Conservation (phyloP, 2,113 vertebrate species). For the Halcyon malimbica region DNA sequence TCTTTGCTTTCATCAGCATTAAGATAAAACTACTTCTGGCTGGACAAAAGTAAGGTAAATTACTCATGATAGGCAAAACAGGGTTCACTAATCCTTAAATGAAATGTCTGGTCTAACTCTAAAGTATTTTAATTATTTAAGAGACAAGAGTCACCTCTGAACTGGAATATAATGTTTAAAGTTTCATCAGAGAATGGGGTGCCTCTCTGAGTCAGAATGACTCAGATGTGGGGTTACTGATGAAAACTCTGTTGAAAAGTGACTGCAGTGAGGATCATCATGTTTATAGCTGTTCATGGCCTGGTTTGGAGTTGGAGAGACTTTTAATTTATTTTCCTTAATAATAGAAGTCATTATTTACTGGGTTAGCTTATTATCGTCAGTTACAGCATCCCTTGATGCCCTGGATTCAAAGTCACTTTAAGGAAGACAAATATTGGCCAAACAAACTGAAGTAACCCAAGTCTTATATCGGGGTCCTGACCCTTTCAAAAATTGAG, state of each 20-base stretch:
- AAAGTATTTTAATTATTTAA: slow-evolving; percentile 5
- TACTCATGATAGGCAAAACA: slow-evolving; percentile 22
- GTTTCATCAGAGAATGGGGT: neutral
- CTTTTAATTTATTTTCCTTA: neutral
- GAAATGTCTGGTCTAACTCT: slow-evolving; percentile 2
- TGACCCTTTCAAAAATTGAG: neutral
- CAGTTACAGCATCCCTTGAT: neutral
- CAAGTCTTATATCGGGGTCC: neutral
- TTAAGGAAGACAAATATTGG: neutral
- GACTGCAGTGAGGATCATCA: rapidly evolving
- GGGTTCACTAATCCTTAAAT: slow-evolving; percentile 47
- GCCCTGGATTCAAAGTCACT: neutral
- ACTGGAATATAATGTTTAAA: neutral
- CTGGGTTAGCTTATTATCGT: neutral
- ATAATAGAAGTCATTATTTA: neutral
- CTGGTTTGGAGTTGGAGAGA: neutral
- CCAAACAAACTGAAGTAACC: neutral
- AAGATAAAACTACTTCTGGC: slow-evolving; percentile 13
- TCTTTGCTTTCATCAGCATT: slow-evolving; percentile 21
- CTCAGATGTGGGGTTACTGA: neutral
- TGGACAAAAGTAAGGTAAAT: slow-evolving; percentile 31
- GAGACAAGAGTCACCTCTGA: neutral
- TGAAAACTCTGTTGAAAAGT: neutral
- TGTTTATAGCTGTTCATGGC: neutral
- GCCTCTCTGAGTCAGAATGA: neutral